A percentile compares a stretch with the other conserved stretches of the same genome.
Conservation (phyloP, 2,888 invertebrate genomes). For the Geophilus truncorum region DNA sequence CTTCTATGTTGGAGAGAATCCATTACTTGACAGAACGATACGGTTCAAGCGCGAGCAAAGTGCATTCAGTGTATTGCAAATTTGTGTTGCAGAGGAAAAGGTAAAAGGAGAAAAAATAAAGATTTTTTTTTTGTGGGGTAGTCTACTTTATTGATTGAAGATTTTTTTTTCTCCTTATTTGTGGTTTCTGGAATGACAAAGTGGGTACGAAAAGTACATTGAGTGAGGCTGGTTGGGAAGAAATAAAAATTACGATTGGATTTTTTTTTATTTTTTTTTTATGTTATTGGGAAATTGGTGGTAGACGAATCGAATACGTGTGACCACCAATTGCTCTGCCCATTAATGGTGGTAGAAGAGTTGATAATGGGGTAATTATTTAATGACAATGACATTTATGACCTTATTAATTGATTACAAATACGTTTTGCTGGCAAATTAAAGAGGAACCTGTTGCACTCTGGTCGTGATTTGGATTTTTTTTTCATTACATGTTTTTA, state of each 20-base stretch:
- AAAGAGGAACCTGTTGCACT: too few relatives aligned
- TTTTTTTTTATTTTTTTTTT: background rate
- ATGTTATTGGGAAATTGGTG: background rate
- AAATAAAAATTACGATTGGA: background rate
- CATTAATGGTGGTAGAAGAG: background rate
- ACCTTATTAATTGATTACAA: too few relatives aligned
- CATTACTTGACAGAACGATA: conserved; percentile 21
- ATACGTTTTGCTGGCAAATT: too few relatives aligned
- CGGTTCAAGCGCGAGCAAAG: conserved; percentile 9
- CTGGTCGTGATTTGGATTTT: too few relatives aligned
- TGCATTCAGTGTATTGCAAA: conserved; percentile 27
- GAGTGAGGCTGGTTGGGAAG: background rate
- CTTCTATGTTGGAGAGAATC: conserved; percentile 22
- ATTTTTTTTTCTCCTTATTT: background rate
- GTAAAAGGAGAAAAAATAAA: background rate
- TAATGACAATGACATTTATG: background rate
- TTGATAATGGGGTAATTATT: background rate
- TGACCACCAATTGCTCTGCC: background rate
- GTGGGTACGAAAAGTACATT: background rate
- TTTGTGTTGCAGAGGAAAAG: conserved; percentile 10
- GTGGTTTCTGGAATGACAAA: background rate
- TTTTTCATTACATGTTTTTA: too few relatives aligned
- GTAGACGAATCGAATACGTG: background rate
- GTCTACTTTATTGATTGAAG: background rate
- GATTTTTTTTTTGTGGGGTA: background rate